Conservation (phyloP, 1,140 invertebrate genomes). For the Dryas iulia region DNA sequence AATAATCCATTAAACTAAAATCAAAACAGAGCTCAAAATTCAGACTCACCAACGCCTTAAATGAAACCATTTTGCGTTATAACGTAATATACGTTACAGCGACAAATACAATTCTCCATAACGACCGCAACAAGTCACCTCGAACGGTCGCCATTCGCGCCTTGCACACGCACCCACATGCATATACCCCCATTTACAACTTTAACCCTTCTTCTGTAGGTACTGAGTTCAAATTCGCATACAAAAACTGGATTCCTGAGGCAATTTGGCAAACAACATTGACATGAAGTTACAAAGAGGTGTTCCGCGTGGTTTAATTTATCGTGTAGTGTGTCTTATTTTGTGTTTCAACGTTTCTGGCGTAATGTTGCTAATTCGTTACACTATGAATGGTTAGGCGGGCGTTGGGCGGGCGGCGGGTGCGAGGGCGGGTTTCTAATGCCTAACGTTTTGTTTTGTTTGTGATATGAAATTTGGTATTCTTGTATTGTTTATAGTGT, state of each 20-base stretch:
- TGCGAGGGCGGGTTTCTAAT: neutral
- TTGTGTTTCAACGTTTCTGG: conserved; percentile 20
- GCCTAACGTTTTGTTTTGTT: neutral
- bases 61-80: neutral
- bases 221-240: neutral
- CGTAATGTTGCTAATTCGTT: conserved; percentile 16
- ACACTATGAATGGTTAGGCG: neutral
- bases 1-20: neutral
- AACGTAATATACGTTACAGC: conserved; percentile 7
- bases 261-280: conserved; percentile 41
- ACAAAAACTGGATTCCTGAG: conserved; percentile 24
- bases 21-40: neutral
- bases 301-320: conserved; percentile 23
- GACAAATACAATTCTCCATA: conserved; percentile 17
- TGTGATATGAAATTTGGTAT: neutral
- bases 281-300: conserved; percentile 34
- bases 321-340: conserved; percentile 22
- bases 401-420: too few species aligned
- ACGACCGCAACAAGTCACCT: conserved; percentile 18
- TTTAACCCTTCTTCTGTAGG: neutral
- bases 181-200: neutral
- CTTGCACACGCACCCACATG: conserved; percentile 19
- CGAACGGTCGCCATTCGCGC: conserved; percentile 14
- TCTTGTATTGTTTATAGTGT: too few species aligned
- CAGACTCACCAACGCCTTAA: neutral